A percentile compares a stretch with the other conserved stretches of the same genome.
phyloP scores from a whole-genome alignment of 2,797 vertebrate genomes.

The Tangara arthus region DNA sequence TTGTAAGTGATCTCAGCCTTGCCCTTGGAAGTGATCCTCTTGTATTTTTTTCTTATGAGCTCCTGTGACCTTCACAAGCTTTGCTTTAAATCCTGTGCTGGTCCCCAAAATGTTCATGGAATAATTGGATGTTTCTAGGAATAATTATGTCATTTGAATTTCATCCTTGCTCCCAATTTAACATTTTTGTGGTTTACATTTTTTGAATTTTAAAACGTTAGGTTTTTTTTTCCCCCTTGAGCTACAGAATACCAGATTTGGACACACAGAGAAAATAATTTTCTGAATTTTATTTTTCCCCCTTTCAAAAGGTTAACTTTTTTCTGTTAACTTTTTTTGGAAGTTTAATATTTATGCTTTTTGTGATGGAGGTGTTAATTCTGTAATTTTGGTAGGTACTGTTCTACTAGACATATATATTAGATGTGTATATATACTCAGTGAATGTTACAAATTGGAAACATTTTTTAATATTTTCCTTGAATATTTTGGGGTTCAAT shows the following conservation, averaged over 20 bases:
- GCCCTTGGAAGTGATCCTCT: rapidly evolving
- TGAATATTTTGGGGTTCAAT: constrained; percentile 6
- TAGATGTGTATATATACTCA: neutral
- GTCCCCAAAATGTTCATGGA: neutral
- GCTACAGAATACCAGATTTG: neutral
- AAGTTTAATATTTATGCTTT: neutral
- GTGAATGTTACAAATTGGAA: neutral
- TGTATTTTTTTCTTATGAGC: neutral
- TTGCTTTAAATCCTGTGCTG: neutral
- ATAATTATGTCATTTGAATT: neutral
- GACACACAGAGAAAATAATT: neutral
- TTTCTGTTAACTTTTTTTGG: neutral
- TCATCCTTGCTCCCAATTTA: neutral
- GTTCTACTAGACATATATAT: constrained; percentile 63
- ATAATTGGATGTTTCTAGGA: neutral
- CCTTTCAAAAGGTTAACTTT: neutral
- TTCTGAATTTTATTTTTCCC: neutral
- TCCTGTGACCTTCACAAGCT: neutral
- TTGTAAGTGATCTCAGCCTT: neutral
- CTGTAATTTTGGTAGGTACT: neutral
- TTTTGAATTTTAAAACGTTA: neutral
- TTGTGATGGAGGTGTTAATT: neutral
- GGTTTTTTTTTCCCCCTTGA: neutral
- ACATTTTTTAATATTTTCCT: constrained; percentile 48
- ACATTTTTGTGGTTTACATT: neutral